A percentile compares a stretch with the other conserved stretches of the same genome.
Conservation (phyloP, 64 coral and sea anemone species). For the Actinia equina region DNA sequence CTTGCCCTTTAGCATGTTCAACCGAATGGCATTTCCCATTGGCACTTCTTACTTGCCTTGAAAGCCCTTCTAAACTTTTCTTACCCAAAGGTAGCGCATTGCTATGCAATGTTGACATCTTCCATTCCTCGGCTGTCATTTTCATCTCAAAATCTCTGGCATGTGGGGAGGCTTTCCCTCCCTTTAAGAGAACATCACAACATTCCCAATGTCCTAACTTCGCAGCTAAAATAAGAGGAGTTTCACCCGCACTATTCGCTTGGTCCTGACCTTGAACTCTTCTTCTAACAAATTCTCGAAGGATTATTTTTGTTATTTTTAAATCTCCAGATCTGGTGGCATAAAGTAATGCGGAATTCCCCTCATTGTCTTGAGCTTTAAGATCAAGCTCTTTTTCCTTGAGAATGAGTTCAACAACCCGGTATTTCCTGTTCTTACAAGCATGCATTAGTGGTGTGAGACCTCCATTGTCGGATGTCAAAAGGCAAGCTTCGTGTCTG, state of each 20-base stretch:
- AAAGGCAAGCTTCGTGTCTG: slow-evolving; percentile 30
- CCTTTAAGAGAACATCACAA: slow-evolving; percentile 38
- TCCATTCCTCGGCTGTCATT: slow-evolving; percentile 59
- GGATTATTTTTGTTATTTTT: slow-evolving; percentile 38
- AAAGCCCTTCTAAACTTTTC: background rate
- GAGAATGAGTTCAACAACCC: slow-evolving; percentile 47
- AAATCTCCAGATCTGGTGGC: slow-evolving; percentile 56
- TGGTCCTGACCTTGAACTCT: slow-evolving; percentile 54
- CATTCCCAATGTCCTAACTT: slow-evolving; percentile 57
- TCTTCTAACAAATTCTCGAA: slow-evolving; percentile 46
- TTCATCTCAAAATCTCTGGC: slow-evolving; percentile 61
- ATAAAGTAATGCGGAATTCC: slow-evolving; percentile 67
- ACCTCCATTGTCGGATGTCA: slow-evolving; percentile 45
- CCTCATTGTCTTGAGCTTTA: slow-evolving; percentile 37
- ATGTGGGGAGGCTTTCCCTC: slow-evolving; percentile 51
- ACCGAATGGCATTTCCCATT: background rate
- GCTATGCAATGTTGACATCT: background rate
- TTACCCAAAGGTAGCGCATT: background rate
- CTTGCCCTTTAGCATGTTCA: background rate
- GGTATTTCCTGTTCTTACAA: slow-evolving; percentile 38
- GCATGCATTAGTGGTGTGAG: slow-evolving; percentile 68
- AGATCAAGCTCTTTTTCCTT: slow-evolving; percentile 52
- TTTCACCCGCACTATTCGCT: slow-evolving; percentile 70
- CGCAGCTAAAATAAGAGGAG: slow-evolving; percentile 62
- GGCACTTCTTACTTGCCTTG: background rate